Conservation (phyloP, 2,113 vertebrate species). For the Myodes glareolus region DNA sequence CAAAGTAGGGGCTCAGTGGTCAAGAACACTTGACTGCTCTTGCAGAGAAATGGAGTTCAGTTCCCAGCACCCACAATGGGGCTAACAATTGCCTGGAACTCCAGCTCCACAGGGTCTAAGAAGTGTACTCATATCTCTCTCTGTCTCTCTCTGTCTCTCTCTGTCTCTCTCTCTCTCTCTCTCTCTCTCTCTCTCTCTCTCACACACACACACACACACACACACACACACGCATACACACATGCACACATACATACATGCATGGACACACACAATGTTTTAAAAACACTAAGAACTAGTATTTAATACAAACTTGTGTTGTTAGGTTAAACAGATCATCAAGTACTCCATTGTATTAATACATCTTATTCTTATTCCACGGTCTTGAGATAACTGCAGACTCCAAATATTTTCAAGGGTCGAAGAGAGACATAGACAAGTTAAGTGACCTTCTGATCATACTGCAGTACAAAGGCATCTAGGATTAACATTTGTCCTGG, state of each 20-base stretch:
- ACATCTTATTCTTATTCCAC: background rate
- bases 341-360: background rate
- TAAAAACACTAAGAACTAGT: background rate
- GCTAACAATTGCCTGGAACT: background rate
- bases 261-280: background rate
- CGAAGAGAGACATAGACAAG: background rate
- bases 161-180: too few species aligned
- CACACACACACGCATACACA: background rate
- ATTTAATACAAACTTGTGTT: background rate
- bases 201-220: background rate
- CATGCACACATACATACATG: background rate
- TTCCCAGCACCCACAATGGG: background rate
- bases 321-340: background rate
- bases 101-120: background rate
- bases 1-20: too few species aligned
- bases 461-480: background rate
- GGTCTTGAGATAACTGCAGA: background rate
- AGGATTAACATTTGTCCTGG: background rate
- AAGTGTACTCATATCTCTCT: too few species aligned
- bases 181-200: too few species aligned
- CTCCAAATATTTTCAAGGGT: background rate
- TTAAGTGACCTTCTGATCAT: background rate
- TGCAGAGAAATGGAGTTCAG: background rate
- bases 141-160: too few species aligned
- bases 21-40: background rate